Percentiles rank a stretch among this genome's conserved stretches.
These are phyloP conservation scores for Paracentrotus lividus DNA, from an alignment of 53 echinoderm and acorn worm species.

Conservation along the genomic window DNA sequence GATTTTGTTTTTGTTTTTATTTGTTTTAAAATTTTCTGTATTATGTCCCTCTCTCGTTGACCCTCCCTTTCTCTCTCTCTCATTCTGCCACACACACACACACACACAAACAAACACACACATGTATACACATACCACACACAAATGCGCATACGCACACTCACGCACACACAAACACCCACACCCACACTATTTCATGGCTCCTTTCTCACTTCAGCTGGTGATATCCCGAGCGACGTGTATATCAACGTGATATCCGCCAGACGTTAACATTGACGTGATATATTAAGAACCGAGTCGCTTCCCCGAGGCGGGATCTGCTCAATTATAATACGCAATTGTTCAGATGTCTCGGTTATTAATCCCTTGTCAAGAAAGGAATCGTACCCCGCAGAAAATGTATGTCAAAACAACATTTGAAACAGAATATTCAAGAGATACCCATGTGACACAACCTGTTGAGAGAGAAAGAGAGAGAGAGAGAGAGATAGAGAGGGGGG, in stretches of 20 bases:
- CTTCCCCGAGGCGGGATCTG: neutral
- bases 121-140: no score
- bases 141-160: neutral
- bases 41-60: neutral
- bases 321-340: neutral
- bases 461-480: neutral
- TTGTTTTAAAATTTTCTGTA: neutral
- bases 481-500: neutral
- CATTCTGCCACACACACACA: neutral
- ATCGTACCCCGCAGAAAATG: no score
- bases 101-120: no score
- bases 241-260: no score
- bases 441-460: no score
- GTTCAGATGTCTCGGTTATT: neutral
- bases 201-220: neutral
- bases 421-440: no score
- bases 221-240: no score
- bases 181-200: neutral
- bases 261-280: no score
- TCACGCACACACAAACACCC: neutral
- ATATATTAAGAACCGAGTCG: neutral
- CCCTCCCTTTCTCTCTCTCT: neutral
- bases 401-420: no score
- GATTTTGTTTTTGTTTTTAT: no score
- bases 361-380: neutral